Evolutionary conservation across 2,113 vertebrate species (phyloP).

Genomic region (Nibea albiflora): DNA sequence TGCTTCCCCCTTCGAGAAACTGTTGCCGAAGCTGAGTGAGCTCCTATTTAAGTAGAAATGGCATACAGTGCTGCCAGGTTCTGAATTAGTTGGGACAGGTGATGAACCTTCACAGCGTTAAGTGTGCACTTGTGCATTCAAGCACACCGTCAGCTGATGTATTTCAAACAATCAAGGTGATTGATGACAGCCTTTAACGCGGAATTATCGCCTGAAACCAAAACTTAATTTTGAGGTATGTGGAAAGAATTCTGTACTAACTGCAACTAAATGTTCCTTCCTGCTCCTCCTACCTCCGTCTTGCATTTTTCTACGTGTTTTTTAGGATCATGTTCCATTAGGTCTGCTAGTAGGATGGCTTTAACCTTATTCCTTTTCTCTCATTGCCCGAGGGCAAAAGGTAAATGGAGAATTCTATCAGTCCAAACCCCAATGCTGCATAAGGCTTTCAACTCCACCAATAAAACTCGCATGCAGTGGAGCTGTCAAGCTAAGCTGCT

Average conservation of each 20-base stretch:
- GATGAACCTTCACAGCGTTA: constrained; percentile 34
- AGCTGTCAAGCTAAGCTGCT: constrained; percentile 78
- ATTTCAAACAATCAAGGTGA: constrained; percentile 32
- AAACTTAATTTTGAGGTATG: constrained; percentile 13
- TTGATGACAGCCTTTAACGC: constrained; percentile 31
- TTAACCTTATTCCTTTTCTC: constrained; percentile 73
- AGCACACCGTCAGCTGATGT: constrained; percentile 35
- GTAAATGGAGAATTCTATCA: constrained; percentile 77
- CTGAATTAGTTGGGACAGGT: constrained; percentile 17
- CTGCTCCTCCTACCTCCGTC: constrained; percentile 10
- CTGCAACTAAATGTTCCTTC: constrained; percentile 1
- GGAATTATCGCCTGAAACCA: constrained; percentile 33
- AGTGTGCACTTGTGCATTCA: constrained; percentile 48
- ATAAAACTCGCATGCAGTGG: constrained; percentile 72
- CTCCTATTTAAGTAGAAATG: constrained; percentile 22
- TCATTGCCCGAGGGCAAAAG: constrained; percentile 71
- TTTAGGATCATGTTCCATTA: constrained; percentile 76
- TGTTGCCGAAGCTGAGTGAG: constrained; percentile 10
- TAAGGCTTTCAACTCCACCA: constrained; percentile 80
- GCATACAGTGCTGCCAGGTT: constrained; percentile 21
- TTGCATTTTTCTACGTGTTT: constrained; percentile 56
- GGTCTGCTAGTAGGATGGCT: constrained; percentile 62
- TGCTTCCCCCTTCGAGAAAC: constrained; percentile 32
- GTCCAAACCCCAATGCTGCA: constrained; percentile 67
- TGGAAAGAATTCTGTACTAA: neutral